These are phyloP conservation scores for Bombus affinis DNA, from an alignment of 1,140 invertebrate species.

Conservation along the genomic window DNA sequence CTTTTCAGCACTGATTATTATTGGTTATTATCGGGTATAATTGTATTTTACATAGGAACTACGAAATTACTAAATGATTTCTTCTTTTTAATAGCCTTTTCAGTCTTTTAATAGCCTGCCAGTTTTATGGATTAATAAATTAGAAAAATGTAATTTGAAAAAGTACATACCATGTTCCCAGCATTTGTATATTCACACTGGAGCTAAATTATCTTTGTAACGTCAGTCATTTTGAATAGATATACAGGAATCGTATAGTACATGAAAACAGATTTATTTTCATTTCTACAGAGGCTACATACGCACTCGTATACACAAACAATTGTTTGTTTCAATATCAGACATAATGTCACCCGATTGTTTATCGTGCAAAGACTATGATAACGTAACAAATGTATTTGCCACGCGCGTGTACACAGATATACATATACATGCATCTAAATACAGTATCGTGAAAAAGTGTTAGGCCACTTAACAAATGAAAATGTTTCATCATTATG, in stretches of 20 bases:
- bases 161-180: neutral
- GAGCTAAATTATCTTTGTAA: neutral
- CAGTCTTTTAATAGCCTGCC: too few species aligned
- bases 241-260: neutral
- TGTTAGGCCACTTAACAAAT: too few species aligned
- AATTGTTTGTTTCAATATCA: too few species aligned
- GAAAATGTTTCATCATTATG: too few species aligned
- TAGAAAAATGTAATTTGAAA: neutral
- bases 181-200: neutral
- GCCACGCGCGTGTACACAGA: too few species aligned
- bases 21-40: too few species aligned
- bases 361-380: too few species aligned
- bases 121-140: neutral
- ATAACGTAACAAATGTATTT: too few species aligned
- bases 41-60: neutral
- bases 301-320: too few species aligned
- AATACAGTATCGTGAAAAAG: too few species aligned
- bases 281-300: neutral
- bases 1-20: neutral
- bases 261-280: slow-evolving; percentile 1
- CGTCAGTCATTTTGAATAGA: neutral
- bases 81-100: neutral
- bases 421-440: too few species aligned
- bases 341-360: too few species aligned
- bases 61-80: neutral